These are phyloP conservation scores for Catharus minimus DNA, from an alignment of 2,113 vertebrate genomes.

Conservation along the genomic window DNA sequence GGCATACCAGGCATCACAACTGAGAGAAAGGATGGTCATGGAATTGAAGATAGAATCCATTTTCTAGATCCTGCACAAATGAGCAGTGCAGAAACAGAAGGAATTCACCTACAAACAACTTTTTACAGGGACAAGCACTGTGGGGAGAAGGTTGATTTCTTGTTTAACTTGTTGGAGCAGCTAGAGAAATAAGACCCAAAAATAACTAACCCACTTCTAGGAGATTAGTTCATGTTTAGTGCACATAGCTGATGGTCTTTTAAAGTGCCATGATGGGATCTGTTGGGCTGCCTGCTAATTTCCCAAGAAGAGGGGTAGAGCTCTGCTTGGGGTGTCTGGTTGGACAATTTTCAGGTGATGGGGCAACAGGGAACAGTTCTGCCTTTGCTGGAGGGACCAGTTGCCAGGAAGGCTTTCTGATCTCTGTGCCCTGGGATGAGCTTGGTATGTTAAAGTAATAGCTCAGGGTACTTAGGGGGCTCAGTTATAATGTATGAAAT, in stretches of 20 bases:
- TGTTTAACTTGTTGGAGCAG: neutral
- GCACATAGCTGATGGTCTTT: neutral
- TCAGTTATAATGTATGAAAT: neutral
- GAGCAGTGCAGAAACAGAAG: neutral
- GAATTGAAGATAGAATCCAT: neutral
- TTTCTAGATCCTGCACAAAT: neutral
- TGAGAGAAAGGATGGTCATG: neutral
- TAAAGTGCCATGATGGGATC: neutral
- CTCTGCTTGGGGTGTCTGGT: neutral
- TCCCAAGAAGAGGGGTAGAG: neutral
- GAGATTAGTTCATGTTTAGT: neutral
- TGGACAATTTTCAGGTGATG: neutral
- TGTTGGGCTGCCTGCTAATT: neutral
- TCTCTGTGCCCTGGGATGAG: neutral
- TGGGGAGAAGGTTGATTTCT: neutral
- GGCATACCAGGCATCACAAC: neutral
- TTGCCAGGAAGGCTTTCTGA: neutral
- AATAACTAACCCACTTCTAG: conserved; percentile 3
- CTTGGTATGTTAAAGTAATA: neutral
- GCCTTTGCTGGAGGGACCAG: neutral
- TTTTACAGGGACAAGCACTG: neutral
- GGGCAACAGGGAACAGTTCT: neutral
- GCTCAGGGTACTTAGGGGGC: neutral
- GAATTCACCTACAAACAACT: neutral
- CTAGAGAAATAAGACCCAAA: neutral